Conservation (phyloP, 2,888 invertebrate species). For the Melanophora roralis region DNA sequence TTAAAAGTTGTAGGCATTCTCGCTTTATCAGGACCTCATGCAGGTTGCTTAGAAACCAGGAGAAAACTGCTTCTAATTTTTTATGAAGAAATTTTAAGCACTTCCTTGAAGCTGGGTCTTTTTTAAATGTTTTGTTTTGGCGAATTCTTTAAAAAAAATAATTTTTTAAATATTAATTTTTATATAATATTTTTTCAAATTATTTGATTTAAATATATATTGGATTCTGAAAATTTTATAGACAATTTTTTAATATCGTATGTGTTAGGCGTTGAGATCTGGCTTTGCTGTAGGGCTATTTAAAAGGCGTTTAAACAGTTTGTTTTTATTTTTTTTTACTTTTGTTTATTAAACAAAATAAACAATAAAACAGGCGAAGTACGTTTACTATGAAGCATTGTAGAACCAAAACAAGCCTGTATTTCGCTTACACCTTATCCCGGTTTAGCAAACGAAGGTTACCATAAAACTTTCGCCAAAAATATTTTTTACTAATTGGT, state of each 20-base stretch:
- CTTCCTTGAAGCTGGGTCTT: background rate
- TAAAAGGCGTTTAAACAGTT: background rate
- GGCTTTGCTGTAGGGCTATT: conserved; percentile 1
- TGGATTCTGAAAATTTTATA: too few relatives aligned
- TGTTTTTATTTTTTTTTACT: background rate
- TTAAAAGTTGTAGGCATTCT: background rate
- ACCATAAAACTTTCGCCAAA: too few relatives aligned
- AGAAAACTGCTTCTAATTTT: too few relatives aligned
- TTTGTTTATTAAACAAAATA: conserved; percentile 15
- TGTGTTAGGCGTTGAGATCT: background rate
- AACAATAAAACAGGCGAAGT: conserved; percentile 9
- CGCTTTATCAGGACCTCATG: background rate
- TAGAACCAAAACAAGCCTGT: background rate
- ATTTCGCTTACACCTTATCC: background rate
- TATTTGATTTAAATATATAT: too few relatives aligned
- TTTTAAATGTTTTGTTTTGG: too few relatives aligned
- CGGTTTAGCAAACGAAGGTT: background rate
- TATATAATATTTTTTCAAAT: too few relatives aligned
- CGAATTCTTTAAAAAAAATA: too few relatives aligned
- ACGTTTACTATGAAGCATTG: conserved; percentile 27
- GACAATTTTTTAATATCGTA: too few relatives aligned
- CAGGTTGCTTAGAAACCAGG: too few relatives aligned
- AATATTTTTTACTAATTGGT: too few relatives aligned
- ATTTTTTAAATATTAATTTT: too few relatives aligned
- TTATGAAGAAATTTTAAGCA: too few relatives aligned